Base-by-base conservation (phyloP, 2,888 invertebrate genomes). In the Eurois occulta region DNA sequence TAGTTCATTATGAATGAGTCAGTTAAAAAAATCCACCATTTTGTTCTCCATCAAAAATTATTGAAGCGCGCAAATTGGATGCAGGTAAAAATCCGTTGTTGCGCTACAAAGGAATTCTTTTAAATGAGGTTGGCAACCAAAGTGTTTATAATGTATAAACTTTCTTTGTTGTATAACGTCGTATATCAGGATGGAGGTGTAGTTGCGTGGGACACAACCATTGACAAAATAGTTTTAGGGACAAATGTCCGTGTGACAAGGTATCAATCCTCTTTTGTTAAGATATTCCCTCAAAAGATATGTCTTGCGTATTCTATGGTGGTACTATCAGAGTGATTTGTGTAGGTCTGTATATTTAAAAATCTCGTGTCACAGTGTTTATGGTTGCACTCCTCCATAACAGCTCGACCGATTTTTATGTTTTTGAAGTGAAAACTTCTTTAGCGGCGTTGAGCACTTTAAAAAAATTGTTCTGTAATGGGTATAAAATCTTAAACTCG, bases 11-110 rank as follows among this genome's bases (percentile, higher is more conserved):
- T 16, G 5, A 35, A 78, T 35, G 60, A 52, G 8, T 72, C 35
- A 75, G 28, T 41, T 28, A 18, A 35, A 58, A 65, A 65, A 55
- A 35, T 35, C 55, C 38, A 58, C 41, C 35, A 24, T 80, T 74
- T 75, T 85, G 0, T 82, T 82, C 41, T 72, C 24, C 41, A 48
- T 69, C 66, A 55, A 69, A 86, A 84, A 76, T 81, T 72, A 85
- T 81, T 85, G 86, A 86, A 86, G 79, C 87, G 81, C 75, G 77
- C 78, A 88, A 88, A 88, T 86, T 81, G 86, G 71, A 41, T 58
- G 38, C 88, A 88, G 88, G 88, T 88, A 88, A 78, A 83, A 78
- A 80, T 86, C 78, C 72, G 43, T 60, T 67, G 82, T 81, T 87
- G 87, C 76, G 77, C 58, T 58, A 84, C 80, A 86, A 88, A 88